phyloP scores from a whole-genome alignment of 2,797 vertebrate genomes.

The Pachyuromys duprasi region DNA sequence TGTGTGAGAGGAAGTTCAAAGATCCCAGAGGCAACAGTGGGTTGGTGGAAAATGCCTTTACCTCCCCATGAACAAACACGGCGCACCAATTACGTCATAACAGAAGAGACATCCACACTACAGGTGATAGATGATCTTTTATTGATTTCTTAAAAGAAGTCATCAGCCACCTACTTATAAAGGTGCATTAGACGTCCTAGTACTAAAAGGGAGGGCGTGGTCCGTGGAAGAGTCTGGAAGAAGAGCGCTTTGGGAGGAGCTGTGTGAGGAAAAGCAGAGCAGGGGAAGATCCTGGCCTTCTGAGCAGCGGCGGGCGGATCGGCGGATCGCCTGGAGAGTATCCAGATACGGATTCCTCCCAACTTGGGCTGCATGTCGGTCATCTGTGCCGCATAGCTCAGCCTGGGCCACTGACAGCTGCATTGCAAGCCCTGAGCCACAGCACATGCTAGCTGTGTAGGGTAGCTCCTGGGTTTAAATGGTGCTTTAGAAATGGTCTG shows the following conservation, averaged over 20 bases:
- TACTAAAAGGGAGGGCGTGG: not conserved
- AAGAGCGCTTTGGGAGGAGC: not conserved
- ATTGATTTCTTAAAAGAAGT: not conserved
- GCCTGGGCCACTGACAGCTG: not conserved
- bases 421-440: not conserved
- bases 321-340: not conserved
- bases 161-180: not conserved
- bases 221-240: not conserved
- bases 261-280: not conserved
- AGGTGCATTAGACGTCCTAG: not conserved
- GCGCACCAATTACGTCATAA: not conserved
- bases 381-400: not conserved
- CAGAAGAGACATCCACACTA: not conserved
- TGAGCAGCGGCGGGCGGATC: not conserved
- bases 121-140: not conserved
- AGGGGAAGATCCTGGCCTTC: not conserved
- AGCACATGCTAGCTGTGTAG: rapidly evolving
- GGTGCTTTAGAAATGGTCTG: not conserved
- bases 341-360: not conserved
- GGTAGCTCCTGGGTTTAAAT: not conserved
- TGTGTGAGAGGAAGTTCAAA: not conserved
- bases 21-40: not conserved
- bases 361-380: not conserved
- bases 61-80: not conserved
- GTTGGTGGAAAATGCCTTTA: rapidly evolving